Percentiles rank a stretch among this genome's conserved stretches.
Evolutionary conservation across 2,113 vertebrate species (phyloP).

Genomic region (Nestor notabilis): DNA sequence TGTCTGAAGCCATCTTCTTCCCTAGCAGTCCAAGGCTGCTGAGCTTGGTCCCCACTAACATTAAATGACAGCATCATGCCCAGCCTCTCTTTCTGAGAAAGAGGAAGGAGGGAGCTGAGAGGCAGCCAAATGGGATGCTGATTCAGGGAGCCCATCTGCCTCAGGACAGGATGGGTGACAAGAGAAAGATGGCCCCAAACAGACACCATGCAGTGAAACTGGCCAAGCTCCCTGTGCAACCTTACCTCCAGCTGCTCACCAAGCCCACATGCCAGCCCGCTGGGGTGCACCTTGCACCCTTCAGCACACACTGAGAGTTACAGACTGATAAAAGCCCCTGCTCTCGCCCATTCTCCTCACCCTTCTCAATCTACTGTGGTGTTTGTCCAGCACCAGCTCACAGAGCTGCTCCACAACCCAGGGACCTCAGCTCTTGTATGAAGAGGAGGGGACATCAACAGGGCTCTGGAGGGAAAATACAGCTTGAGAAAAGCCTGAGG

Average conservation of each 20-base stretch:
- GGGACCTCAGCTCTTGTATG: neutral
- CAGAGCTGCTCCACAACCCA: neutral
- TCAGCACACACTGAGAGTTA: rapidly evolving
- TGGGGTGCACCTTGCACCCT: rapidly evolving
- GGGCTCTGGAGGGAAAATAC: neutral
- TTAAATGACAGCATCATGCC: neutral
- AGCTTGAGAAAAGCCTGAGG: neutral
- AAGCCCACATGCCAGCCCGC: rapidly evolving
- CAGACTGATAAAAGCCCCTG: neutral
- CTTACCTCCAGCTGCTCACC: neutral
- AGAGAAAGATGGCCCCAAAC: rapidly evolving
- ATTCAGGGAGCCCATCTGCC: neutral
- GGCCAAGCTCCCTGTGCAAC: rapidly evolving
- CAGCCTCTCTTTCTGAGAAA: rapidly evolving
- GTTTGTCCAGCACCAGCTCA: neutral
- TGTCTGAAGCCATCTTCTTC: neutral
- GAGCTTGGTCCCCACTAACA: neutral
- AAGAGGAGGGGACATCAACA: neutral
- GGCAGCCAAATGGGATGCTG: neutral
- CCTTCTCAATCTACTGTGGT: neutral
- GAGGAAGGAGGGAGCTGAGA: neutral
- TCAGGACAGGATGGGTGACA: rapidly evolving
- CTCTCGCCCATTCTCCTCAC: neutral
- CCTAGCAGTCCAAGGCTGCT: neutral
- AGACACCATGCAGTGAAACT: rapidly evolving